Base-by-base conservation (phyloP, 1,140 invertebrate species). In the Carposina sasakii region DNA sequence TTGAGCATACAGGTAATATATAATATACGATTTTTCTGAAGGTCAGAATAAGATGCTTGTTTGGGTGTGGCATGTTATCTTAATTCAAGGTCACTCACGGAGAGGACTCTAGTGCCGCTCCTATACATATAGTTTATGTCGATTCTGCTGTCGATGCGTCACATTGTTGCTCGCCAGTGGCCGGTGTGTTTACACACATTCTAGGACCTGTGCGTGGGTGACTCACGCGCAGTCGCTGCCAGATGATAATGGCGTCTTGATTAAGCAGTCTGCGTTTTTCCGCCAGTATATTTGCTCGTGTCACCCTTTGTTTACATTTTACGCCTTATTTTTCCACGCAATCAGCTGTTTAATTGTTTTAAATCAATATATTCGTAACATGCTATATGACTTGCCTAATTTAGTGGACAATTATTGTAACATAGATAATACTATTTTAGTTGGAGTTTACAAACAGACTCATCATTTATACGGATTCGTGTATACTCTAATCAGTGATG, bases 401-500 rank as follows among this genome's bases (percentile, higher is more conserved):
- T n/a, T n/a, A n/a, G n/a, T n/a, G n/a, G n/a, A n/a, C n/a, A n/a
- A n/a, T n/a, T n/a, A n/a, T n/a, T n/a, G n/a, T n/a, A n/a, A n/a
- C n/a, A n/a, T n/a, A n/a, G n/a, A n/a, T n/a, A n/a, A n/a, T n/a
- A n/a, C n/a, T n/a, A n/a, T n/a, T n/a, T n/a, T n/a, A n/a, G n/a
- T n/a, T n/a, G n/a, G n/a, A n/a, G n/a, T n/a, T n/a, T n/a, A n/a
- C n/a, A n/a, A n/a, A n/a, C n/a, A n/a, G n/a, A n/a, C n/a, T n/a
- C n/a, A n/a, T n/a, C n/a, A n/a, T n/a, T n/a, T n/a, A n/a, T n/a
- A n/a, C n/a, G n/a, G n/a, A n/a, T n/a, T n/a, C n/a, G n/a, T n/a
- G n/a, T n/a, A n/a, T 58, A 69, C 69, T 74, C 60, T 72, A 76
- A 60, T 75, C 67, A 71, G 71, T 78, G 63, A 64, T 76, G 75